Conservation (phyloP, 2,888 invertebrate species). For the Crioceris asparagi region DNA sequence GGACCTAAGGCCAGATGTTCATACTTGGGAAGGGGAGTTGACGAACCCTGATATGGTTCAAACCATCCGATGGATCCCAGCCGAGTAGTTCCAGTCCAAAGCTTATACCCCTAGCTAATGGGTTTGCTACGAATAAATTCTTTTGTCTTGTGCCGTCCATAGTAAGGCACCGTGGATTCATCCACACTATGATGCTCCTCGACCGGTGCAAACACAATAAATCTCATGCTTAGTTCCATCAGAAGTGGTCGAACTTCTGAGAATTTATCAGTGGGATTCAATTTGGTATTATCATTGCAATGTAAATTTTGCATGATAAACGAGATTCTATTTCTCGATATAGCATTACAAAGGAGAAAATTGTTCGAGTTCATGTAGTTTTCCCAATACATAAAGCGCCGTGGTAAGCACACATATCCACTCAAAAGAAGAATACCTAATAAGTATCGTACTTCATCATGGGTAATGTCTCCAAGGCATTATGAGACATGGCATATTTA, state of each 20-base stretch:
- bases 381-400: neutral
- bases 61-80: constrained; percentile 6
- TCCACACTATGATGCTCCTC: neutral
- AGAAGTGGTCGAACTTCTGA: no score
- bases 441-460: no score
- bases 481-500: neutral
- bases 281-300: neutral
- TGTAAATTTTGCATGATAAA: no score
- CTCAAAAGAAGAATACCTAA: no score
- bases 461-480: no score
- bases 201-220: no score
- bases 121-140: constrained; percentile 8
- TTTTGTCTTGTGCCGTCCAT: constrained; percentile 6
- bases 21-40: constrained; percentile 4
- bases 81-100: constrained; percentile 6
- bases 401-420: neutral
- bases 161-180: neutral
- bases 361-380: neutral
- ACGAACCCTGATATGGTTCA: constrained; percentile 5
- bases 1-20: neutral
- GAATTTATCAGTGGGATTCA: no score
- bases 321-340: neutral
- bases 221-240: no score
- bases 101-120: constrained; percentile 6
- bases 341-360: neutral